Percentiles rank a stretch among this genome's conserved stretches.
These are phyloP conservation scores for Lophochroa leadbeateri DNA, from an alignment of 2,113 vertebrate genomes.

Conservation along the genomic window DNA sequence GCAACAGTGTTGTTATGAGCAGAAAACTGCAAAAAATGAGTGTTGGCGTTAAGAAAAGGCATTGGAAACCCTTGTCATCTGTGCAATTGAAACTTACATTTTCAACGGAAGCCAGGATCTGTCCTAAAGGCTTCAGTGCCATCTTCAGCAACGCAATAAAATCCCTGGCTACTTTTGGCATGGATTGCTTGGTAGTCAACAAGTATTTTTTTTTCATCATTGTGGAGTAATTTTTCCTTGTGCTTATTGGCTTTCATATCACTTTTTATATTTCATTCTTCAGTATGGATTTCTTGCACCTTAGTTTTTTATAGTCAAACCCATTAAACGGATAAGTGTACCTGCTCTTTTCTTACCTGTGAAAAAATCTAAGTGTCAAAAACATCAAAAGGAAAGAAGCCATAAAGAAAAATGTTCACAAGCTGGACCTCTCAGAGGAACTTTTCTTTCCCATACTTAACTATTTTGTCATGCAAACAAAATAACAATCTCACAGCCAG, in stretches of 20 bases:
- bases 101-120: neutral
- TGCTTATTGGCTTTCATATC: neutral
- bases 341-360: neutral
- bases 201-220: neutral
- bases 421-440: neutral
- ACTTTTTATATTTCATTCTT: neutral
- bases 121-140: neutral
- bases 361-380: neutral
- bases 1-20: neutral
- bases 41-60: neutral
- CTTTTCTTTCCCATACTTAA: neutral
- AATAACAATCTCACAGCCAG: neutral
- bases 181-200: neutral
- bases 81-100: fast-evolving
- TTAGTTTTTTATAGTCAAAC: neutral
- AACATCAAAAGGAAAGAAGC: neutral
- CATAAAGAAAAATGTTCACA: neutral
- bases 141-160: neutral
- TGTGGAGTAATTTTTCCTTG: neutral
- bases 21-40: neutral
- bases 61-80: neutral
- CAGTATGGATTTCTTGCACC: neutral
- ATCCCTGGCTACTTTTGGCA: neutral
- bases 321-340: neutral
- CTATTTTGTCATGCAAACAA: neutral